phyloP scores from a whole-genome alignment of 2,113 vertebrate genomes.

The Paracanthobrama guichenoti region DNA sequence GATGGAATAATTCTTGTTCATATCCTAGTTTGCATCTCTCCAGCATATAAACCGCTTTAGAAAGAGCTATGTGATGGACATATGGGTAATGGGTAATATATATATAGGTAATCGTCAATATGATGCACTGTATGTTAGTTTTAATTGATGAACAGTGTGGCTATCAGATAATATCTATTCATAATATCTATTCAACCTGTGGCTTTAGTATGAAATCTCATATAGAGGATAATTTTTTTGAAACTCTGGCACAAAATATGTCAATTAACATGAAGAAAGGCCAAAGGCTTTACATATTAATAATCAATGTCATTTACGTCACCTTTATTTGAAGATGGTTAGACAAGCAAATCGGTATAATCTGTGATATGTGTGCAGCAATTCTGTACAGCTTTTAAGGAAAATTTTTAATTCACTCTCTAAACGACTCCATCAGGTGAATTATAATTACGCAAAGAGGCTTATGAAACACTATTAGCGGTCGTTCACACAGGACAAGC shows the following conservation, averaged over 20 bases:
- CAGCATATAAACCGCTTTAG: background rate
- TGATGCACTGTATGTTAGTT: background rate
- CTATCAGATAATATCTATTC: background rate
- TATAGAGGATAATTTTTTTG: background rate
- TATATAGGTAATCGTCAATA: background rate
- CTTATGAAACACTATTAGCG: constrained; percentile 17
- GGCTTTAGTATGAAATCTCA: background rate
- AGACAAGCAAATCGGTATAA: background rate
- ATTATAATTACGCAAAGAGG: constrained; percentile 15
- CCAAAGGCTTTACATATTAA: background rate
- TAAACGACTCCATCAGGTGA: constrained; percentile 34
- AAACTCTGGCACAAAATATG: background rate
- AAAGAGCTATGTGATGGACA: background rate
- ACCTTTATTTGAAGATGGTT: background rate
- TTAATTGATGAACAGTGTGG: background rate
- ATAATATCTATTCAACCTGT: background rate
- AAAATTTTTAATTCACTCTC: constrained; percentile 13
- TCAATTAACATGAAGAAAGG: too few species aligned
- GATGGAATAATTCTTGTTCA: constrained; percentile 25
- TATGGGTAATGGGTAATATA: background rate
- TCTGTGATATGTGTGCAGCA: background rate
- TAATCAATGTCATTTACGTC: background rate
- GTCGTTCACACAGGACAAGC: background rate
- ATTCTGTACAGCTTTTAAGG: constrained; percentile 22
- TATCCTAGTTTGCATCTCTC: background rate